Evolutionary conservation across 1,140 invertebrate species (phyloP).

Genomic region (Pectinophora gossypiella): DNA sequence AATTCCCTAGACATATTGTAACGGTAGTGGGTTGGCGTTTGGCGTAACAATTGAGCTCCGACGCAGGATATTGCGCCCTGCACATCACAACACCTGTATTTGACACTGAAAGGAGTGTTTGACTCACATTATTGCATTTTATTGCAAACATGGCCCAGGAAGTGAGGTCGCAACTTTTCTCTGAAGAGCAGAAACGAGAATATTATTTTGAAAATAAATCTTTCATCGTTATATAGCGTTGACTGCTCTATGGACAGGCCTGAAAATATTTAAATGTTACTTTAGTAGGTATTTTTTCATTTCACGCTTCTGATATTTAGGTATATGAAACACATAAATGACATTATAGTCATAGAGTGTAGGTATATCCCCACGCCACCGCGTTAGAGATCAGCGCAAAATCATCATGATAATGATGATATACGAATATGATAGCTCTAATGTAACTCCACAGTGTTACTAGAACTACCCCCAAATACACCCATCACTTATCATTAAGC

Average conservation of each 20-base stretch:
- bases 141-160: no score
- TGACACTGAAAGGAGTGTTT: slow-evolving; percentile 33
- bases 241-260: no score
- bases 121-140: slow-evolving; percentile 41
- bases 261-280: no score
- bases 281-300: no score
- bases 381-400: background rate
- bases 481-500: background rate
- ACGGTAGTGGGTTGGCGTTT: background rate
- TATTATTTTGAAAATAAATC: no score
- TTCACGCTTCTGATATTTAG: no score
- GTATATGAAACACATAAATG: no score
- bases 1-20: background rate
- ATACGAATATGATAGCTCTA: background rate
- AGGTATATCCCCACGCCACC: no score
- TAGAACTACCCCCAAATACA: background rate
- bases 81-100: slow-evolving; percentile 50
- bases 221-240: no score
- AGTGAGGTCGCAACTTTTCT: no score
- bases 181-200: no score
- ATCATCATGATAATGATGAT: background rate
- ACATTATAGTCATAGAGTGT: no score
- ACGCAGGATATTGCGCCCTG: slow-evolving; percentile 41
- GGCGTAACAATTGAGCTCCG: background rate
- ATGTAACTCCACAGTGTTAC: background rate